Evolutionary conservation across 2,888 invertebrate species (phyloP).

Genomic region (Bombyx huttoni): DNA sequence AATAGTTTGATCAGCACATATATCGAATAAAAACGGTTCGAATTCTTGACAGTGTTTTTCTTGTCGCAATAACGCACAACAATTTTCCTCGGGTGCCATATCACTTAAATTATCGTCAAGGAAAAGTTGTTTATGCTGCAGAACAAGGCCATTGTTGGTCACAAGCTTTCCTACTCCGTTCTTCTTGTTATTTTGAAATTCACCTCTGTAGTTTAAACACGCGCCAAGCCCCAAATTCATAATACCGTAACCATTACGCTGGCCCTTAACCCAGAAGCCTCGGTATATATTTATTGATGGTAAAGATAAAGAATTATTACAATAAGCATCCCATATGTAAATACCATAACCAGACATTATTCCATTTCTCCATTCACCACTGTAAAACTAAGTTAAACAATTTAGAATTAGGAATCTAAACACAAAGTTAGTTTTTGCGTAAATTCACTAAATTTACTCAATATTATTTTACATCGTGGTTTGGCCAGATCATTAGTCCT

Average conservation of each 20-base stretch:
- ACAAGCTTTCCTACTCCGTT: conserved; percentile 68
- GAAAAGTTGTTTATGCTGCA: conserved; percentile 64
- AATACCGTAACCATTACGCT: conserved; percentile 62
- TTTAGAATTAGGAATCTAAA: not conserved
- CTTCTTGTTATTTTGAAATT: conserved; percentile 69
- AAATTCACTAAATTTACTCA: not conserved
- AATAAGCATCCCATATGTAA: conserved; percentile 70
- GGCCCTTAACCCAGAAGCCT: conserved; percentile 71
- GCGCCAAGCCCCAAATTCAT: conserved; percentile 62
- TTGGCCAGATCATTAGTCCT: conserved; percentile 74
- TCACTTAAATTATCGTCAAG: conserved; percentile 57
- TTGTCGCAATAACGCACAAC: conserved; percentile 10
- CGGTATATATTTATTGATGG: conserved; percentile 64
- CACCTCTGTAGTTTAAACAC: conserved; percentile 70
- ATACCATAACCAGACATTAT: conserved; percentile 72
- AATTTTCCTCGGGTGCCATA: conserved; percentile 15
- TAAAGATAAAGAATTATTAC: conserved; percentile 65
- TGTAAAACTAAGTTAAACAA: conserved; percentile 57
- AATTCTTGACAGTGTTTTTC: conserved; percentile 11
- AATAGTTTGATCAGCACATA: conserved; percentile 39
- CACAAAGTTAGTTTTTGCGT: no score
- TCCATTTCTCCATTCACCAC: conserved; percentile 72
- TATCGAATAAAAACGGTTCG: conserved; percentile 34
- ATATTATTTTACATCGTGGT: conserved; percentile 60
- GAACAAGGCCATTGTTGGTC: conserved; percentile 69